phyloP scores from a whole-genome alignment of 2,797 vertebrate species.

The Pogoniulus pusillus region DNA sequence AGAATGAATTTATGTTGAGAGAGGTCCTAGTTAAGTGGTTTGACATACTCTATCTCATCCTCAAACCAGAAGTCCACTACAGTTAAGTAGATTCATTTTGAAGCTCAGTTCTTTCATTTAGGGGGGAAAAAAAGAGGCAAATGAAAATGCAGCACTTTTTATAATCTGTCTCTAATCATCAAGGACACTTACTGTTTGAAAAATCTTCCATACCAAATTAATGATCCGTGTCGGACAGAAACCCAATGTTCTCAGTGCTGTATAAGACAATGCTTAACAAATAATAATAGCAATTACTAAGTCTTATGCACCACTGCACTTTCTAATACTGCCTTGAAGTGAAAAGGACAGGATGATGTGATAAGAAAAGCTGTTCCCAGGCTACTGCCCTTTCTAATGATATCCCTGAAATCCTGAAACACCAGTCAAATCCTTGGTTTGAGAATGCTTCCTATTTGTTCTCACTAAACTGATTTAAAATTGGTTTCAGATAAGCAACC shows the following conservation, averaged over 20 bases:
- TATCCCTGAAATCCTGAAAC: neutral
- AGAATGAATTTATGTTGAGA: neutral
- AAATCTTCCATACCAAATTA: conserved; percentile 37
- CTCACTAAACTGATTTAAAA: neutral
- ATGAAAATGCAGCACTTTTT: conserved; percentile 6
- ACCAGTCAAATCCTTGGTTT: neutral
- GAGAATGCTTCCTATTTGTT: neutral
- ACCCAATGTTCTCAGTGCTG: conserved; percentile 12
- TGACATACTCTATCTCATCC: neutral
- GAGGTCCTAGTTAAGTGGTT: neutral
- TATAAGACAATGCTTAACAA: conserved; percentile 49
- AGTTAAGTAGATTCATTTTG: neutral
- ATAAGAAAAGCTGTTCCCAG: conserved; percentile 22
- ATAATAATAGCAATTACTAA: conserved; percentile 60
- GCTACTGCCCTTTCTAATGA: neutral
- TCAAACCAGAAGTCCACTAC: neutral
- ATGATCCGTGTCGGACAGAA: conserved; percentile 44
- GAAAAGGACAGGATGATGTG: conserved; percentile 9
- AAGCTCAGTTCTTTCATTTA: neutral
- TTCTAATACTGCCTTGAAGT: conserved; percentile 34
- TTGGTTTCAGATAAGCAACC: neutral
- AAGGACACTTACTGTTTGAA: conserved; percentile 33
- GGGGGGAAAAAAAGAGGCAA: neutral
- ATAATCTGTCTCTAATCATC: conserved; percentile 40
- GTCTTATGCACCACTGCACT: conserved; percentile 43